Conservation (phyloP, 2,888 invertebrate species). For the Bursaphelenchus okinawaensis region DNA sequence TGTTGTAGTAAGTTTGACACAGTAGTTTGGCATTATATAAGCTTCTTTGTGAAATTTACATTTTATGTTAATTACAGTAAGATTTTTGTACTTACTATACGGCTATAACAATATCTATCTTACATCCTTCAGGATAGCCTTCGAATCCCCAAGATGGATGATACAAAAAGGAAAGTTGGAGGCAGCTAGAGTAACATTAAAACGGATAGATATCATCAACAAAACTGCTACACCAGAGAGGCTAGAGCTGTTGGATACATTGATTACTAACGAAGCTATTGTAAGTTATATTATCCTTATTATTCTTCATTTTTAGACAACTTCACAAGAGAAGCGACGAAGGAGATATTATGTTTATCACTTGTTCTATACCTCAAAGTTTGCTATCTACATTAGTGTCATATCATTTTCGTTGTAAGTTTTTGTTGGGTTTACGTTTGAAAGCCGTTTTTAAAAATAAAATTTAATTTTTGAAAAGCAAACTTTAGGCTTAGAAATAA, state of each 20-base stretch:
- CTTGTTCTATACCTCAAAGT: conserved; percentile 24
- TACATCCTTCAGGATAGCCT: conserved; percentile 18
- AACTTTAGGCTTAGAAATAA: too few species aligned
- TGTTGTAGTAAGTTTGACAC: background rate
- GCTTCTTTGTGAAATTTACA: too few species aligned
- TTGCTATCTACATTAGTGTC: conserved; percentile 16
- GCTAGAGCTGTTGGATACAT: conserved; percentile 20
- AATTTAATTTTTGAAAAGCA: too few species aligned
- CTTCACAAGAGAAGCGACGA: background rate
- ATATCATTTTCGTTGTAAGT: conserved; percentile 9
- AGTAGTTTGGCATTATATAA: too few species aligned
- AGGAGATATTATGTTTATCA: conserved; percentile 29
- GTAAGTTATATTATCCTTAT: conserved; percentile 13
- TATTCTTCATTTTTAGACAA: conserved; percentile 14
- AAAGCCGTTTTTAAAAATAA: too few species aligned
- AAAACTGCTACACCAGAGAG: conserved; percentile 22
- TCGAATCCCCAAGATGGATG: conserved; percentile 35
- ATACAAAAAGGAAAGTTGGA: conserved; percentile 31
- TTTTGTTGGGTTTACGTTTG: too few species aligned
- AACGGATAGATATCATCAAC: conserved; percentile 27
- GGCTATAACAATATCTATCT: background rate
- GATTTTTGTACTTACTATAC: background rate
- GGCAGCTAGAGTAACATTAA: conserved; percentile 20
- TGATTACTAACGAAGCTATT: conserved; percentile 26
- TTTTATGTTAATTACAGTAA: too few species aligned